These are phyloP conservation scores for Balaeniceps rex DNA, from an alignment of 2,113 vertebrate species.

Conservation along the genomic window DNA sequence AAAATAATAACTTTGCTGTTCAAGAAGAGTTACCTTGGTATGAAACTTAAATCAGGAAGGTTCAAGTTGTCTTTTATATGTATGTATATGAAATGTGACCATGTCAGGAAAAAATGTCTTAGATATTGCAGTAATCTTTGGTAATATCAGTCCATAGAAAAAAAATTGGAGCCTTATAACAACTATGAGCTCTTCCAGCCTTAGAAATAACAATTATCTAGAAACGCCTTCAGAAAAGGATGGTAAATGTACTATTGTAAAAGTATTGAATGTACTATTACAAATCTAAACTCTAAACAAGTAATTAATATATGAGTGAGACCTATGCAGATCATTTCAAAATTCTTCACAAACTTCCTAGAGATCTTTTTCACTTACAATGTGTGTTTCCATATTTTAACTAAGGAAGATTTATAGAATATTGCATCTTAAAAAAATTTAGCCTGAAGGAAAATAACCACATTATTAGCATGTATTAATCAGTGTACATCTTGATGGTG, in stretches of 20 bases:
- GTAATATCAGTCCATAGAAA: not conserved
- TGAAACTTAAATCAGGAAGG: not conserved
- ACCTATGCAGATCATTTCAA: not conserved
- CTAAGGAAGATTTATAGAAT: not conserved
- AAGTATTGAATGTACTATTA: not conserved
- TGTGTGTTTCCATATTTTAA: not conserved
- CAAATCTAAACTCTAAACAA: not conserved
- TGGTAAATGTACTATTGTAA: not conserved
- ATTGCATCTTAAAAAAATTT: not conserved
- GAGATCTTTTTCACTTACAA: not conserved
- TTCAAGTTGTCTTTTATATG: not conserved
- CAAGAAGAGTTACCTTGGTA: not conserved
- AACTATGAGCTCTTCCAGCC: not conserved
- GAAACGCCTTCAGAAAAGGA: not conserved
- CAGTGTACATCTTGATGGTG: not conserved
- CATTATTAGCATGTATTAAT: not conserved
- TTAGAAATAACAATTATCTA: not conserved
- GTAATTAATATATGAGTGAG: not conserved
- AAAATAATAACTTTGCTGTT: not conserved
- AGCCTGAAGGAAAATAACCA: not conserved
- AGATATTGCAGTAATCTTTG: not conserved
- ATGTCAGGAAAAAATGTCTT: not conserved
- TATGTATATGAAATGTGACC: not conserved
- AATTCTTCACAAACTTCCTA: not conserved
- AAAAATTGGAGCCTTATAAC: not conserved